A percentile compares a stretch with the other conserved stretches of the same genome.
Conservation (phyloP, 2,113 vertebrate genomes). For the Castor canadensis region DNA sequence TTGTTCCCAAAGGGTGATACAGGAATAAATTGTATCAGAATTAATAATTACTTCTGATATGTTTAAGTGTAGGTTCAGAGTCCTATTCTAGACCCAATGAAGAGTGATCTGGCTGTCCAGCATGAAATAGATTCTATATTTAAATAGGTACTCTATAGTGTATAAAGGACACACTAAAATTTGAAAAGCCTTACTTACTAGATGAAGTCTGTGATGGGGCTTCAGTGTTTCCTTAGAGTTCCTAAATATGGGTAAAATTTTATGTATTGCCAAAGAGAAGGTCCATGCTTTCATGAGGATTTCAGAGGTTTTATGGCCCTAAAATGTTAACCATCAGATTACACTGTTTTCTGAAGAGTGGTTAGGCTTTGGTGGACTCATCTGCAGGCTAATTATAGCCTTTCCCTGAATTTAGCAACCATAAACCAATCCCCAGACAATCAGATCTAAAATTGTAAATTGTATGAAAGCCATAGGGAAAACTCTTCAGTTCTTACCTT, state of each 20-base stretch:
- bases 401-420: not conserved
- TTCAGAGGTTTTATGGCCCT: not conserved
- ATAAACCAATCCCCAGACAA: not conserved
- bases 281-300: not conserved
- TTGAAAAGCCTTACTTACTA: not conserved
- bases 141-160: not conserved
- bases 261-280: not conserved
- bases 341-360: not conserved
- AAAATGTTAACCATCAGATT: not conserved
- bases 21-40: not conserved
- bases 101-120: not conserved
- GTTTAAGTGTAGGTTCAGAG: not conserved
- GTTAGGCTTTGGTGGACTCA: not conserved
- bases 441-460: not conserved
- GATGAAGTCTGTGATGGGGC: not conserved
- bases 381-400: not conserved
- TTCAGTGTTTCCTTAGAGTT: not conserved
- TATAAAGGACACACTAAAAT: not conserved
- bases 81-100: not conserved
- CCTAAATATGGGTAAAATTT: not conserved
- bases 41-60: not conserved
- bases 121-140: not conserved
- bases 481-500: not conserved
- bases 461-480: not conserved
- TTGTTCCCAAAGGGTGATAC: not conserved